Evolutionary conservation across 2,888 invertebrate species (phyloP), one percentile per base, ranked within the genome.

Genomic region (Melanargia galathea): DNA sequence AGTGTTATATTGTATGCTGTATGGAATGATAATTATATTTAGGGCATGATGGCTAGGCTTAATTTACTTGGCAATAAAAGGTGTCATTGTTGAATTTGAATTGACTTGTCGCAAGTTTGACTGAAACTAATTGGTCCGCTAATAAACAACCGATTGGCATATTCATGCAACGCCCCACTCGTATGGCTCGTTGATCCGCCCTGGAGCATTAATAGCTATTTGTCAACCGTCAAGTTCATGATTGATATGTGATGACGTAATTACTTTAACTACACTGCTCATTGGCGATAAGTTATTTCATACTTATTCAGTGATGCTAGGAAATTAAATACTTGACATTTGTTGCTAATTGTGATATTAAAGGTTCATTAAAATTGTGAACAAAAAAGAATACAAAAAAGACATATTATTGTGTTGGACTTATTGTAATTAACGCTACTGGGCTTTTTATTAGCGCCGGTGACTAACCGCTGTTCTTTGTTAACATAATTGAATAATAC

Each of bases 181-280:
- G 74, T 72, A 74, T 72, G 69, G 70, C 54, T 63, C 68, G 58
- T 78, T 82, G 83, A 87, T 85, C 78, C 77, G 80, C 79, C 80
- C 75, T 70, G 72, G 73, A 73, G 81, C 84, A 79, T 83, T 84
- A 86, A 88, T 82, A 80, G 83, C 83, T 83, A 85, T 88, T 87
- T 87, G 86, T 87, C 89, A 85, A 75, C 78, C 77, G 79, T 83
- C 84, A 82, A n/a, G 79, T 66, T 65, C 69, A 77, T 79, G 79
- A 81, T 73, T 80, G 81, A 81, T 81, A 82, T 75, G 75, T 78
- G 83, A 87, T 85, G 80, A 84, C 81, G 83, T 84, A 83, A 86
- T 83, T 82, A 81, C 74, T 74, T 71, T 64, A 69, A 65, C 61
- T 58, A 58, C 63, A 62, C 38, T 24, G 22, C 38, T 59, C 49